Conservation (phyloP, 2,888 invertebrate species). For the Drosophila quasianomalipes region DNA sequence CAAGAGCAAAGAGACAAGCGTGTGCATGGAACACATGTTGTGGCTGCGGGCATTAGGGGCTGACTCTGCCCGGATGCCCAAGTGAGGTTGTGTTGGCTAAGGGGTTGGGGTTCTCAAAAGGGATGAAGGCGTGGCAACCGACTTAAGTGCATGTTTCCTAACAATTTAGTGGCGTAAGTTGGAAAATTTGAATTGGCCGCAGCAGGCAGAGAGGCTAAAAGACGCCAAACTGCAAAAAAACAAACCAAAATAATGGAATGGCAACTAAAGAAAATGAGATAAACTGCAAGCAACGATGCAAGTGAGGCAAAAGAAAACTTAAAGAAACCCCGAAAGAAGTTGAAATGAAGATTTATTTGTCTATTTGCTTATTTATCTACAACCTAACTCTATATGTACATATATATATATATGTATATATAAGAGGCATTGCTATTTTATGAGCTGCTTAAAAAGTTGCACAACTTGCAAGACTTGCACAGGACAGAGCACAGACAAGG, state of each 20-base stretch:
- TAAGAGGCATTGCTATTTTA: constrained; percentile 39
- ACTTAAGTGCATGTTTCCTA: constrained; percentile 82
- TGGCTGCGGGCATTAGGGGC: constrained; percentile 68
- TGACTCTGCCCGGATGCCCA: not conserved
- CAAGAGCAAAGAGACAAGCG: constrained; percentile 70
- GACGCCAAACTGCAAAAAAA: constrained; percentile 14
- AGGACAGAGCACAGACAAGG: constrained; percentile 5
- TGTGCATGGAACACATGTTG: constrained; percentile 73
- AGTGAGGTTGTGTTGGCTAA: not conserved
- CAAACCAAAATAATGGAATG: not conserved
- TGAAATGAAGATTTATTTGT: constrained; percentile 82
- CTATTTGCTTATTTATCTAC: constrained; percentile 80
- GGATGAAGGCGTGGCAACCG: constrained; percentile 30
- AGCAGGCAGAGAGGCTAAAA: constrained; percentile 35
- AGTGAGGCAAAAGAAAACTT: constrained; percentile 54
- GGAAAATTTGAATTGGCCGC: constrained; percentile 78
- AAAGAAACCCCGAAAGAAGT: constrained; percentile 67
- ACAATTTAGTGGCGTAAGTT: constrained; percentile 81
- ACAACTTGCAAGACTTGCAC: constrained; percentile 18
- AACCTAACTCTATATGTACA: constrained; percentile 51
- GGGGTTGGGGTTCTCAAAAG: not conserved
- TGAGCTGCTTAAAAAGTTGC: constrained; percentile 57
- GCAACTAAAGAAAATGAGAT: constrained; percentile 18
- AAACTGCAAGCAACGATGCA: constrained; percentile 3
- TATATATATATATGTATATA: not conserved